Evolutionary conservation across 1,140 invertebrate genomes (phyloP).

Genomic region (Pseudomyrmex pallidus): DNA sequence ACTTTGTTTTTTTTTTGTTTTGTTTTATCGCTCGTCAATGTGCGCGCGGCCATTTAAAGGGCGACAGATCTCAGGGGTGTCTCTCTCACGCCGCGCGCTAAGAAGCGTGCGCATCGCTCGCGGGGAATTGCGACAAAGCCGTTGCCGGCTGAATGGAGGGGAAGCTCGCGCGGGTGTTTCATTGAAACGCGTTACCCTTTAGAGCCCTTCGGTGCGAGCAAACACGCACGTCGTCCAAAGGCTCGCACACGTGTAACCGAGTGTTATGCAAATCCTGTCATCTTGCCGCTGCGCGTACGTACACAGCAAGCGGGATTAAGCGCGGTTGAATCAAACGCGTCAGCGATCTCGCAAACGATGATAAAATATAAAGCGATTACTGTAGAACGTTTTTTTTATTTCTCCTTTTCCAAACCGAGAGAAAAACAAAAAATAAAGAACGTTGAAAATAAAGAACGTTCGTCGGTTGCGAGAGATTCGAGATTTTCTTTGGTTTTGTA

Average conservation of each 20-base stretch:
- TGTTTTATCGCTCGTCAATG: slow-evolving; percentile 20
- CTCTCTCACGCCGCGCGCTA: slow-evolving; percentile 28
- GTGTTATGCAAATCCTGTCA: neutral
- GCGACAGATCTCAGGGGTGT: slow-evolving; percentile 25
- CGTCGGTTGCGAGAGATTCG: no score
- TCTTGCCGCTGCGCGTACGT: neutral
- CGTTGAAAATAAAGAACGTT: no score
- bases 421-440: no score
- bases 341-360: no score
- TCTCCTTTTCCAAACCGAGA: no score
- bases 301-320: no score
- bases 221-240: slow-evolving; percentile 23
- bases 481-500: no score
- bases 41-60: slow-evolving; percentile 32
- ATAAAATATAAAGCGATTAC: no score
- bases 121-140: slow-evolving; percentile 26
- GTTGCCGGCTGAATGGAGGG: slow-evolving; percentile 13
- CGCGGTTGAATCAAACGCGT: no score
- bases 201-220: slow-evolving; percentile 22
- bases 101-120: slow-evolving; percentile 29
- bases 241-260: slow-evolving; percentile 16
- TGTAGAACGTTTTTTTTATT: no score
- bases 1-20: neutral
- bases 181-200: slow-evolving; percentile 31
- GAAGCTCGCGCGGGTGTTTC: neutral